phyloP scores from a whole-genome alignment of 1,140 invertebrate species.

The Aphaenogaster ashmeadi region DNA sequence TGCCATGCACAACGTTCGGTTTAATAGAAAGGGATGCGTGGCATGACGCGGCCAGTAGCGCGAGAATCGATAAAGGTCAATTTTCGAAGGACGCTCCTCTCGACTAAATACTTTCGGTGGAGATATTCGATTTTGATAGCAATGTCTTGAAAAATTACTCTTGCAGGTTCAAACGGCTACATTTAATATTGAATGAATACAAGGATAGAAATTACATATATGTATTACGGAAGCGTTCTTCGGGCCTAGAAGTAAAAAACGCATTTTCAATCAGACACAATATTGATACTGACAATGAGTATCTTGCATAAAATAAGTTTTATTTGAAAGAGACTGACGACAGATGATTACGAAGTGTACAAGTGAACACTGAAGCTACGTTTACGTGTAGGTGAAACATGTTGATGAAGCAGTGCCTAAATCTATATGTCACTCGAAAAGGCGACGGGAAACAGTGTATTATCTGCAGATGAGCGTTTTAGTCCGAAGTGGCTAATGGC shows the following conservation, averaged over 20 bases:
- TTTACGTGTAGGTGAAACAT: neutral
- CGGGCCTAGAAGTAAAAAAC: neutral
- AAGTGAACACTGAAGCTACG: neutral
- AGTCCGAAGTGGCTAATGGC: constrained; percentile 50
- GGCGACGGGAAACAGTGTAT: neutral
- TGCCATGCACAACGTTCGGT: constrained; percentile 34
- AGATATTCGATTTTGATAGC: neutral
- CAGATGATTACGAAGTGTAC: neutral
- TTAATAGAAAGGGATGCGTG: constrained; percentile 53
- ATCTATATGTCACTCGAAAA: neutral
- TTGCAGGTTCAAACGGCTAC: neutral
- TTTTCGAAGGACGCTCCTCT: neutral
- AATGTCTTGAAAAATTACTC: neutral
- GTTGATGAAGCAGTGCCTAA: neutral
- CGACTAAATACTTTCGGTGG: neutral
- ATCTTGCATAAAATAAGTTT: neutral
- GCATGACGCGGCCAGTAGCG: neutral
- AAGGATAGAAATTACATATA: neutral
- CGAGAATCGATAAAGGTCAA: constrained; percentile 46
- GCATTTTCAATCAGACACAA: neutral
- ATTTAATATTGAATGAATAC: neutral
- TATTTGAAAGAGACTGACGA: neutral
- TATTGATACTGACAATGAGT: neutral
- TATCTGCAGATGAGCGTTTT: constrained; percentile 28
- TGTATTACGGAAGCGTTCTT: neutral